Conservation (phyloP, 2,888 invertebrate genomes). For the Melanostoma mellinum region DNA sequence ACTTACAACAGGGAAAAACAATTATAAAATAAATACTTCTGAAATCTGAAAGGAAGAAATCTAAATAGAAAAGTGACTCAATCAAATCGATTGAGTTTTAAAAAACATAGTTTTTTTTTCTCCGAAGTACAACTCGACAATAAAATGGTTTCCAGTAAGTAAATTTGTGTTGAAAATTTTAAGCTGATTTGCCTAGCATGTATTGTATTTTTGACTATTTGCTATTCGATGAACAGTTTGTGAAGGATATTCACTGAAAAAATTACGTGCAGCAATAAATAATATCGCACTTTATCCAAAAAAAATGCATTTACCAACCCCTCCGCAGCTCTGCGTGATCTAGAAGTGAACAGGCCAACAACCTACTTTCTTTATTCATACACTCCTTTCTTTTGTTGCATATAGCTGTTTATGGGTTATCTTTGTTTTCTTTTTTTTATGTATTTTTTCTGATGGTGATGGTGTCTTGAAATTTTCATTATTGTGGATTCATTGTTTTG, state of each 20-base stretch:
- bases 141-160: constrained; percentile 69
- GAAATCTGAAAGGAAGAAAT: too few relatives aligned
- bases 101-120: constrained; percentile 14
- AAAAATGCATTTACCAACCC: not conserved
- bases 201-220: not conserved
- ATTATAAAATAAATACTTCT: too few relatives aligned
- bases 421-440: not conserved
- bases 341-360: constrained; percentile 31
- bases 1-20: not conserved
- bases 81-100: too few relatives aligned
- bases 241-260: not conserved
- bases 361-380: constrained; percentile 69
- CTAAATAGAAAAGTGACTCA: too few relatives aligned
- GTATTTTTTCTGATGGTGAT: constrained; percentile 19
- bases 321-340: not conserved
- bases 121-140: not conserved
- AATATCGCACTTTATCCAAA: not conserved
- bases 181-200: not conserved
- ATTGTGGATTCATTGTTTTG: constrained; percentile 16
- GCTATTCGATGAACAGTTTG: not conserved
- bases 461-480: constrained; percentile 23
- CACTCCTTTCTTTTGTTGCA: constrained; percentile 65
- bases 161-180: not conserved
- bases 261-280: too few relatives aligned
- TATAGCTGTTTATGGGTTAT: constrained; percentile 52